A percentile compares a stretch with the other conserved stretches of the same genome.
phyloP scores from a whole-genome alignment of 2,888 invertebrate species.

The Lasioglossum lativentre region DNA sequence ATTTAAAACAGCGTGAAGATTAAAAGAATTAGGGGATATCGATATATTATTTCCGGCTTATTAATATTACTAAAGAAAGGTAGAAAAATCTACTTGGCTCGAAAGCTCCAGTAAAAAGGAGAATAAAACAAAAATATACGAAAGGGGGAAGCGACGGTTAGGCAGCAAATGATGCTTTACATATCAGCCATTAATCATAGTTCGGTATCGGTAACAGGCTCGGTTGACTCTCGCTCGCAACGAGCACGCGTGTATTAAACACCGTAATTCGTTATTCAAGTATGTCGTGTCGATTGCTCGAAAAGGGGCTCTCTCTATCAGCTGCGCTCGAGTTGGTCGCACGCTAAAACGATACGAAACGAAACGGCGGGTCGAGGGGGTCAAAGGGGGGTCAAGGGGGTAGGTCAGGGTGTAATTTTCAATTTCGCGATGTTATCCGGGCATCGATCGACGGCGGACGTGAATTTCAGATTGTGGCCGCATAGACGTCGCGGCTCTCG shows the following conservation, averaged over 20 bases:
- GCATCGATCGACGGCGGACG: constrained; percentile 49
- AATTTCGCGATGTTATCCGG: constrained; percentile 55
- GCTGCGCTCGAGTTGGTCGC: neutral
- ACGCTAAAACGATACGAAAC: constrained; percentile 11
- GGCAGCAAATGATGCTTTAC: constrained; percentile 3
- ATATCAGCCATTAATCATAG: neutral
- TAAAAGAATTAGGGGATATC: neutral
- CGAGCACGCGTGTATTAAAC: neutral
- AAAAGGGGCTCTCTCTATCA: neutral
- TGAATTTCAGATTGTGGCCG: constrained; percentile 53
- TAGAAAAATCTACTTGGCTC: neutral
- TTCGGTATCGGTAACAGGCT: neutral
- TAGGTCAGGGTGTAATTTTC: constrained; percentile 46
- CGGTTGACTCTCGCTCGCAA: neutral
- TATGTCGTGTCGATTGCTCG: constrained; percentile 6
- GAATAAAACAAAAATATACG: neutral
- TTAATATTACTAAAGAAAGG: neutral
- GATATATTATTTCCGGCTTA: neutral
- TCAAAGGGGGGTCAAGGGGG: neutral
- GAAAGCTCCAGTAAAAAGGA: neutral
- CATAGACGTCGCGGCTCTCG: constrained; percentile 20
- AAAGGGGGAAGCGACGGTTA: neutral
- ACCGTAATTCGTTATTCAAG: constrained; percentile 3
- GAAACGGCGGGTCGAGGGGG: neutral
- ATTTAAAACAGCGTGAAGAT: neutral